Evolutionary conservation across 1,140 invertebrate species (phyloP), one percentile per base, ranked within the genome.

Genomic region (roundworm (Caenorhabditis elegans)): DNA sequence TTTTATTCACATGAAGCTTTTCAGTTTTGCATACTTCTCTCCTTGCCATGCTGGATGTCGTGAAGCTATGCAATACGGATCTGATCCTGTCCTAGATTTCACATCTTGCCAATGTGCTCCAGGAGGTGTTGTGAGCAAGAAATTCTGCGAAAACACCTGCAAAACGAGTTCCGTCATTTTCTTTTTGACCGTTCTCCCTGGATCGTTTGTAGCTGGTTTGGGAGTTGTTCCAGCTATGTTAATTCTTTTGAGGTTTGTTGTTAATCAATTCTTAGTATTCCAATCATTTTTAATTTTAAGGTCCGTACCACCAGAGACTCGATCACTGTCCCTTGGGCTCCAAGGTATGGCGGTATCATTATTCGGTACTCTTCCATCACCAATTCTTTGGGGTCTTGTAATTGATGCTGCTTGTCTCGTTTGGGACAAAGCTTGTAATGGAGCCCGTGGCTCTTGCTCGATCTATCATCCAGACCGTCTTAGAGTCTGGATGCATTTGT

Each of bases 41-140:
- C 88, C 88, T 0, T 89, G 88, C 82, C 88, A 89, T 84, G 88
- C 88, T 47, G 88, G 88, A 15, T 89, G 88, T 65, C 76, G 84
- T 6, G 79, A 90, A 19, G 84, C 82, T 4, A 78, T 76, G 24
- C 78, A 82, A 48, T 70, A 82, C 15, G 60, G 81, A 47, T 28
- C 36, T 11, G 55, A 76, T 65, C 80, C 39, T 2, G 2, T 85
- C 82, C 55, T 87, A n/a, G 83, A 89, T n/a, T 88, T 88, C 70
- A 80, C 85, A 24, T 86, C 90, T 8, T 86, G 86, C 49, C 80
- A 88, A 48, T 89, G 88, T 82, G 86, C 81, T 17, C 22, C 19
- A 15, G 77, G 79, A 4, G 78, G 83, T 24, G 79, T 86, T 76
- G 87, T 89, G 13, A 87, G 85, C 36, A 89, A 87, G 78, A 82